These are phyloP conservation scores for Oxyruncus cristatus DNA, from an alignment of 2,113 vertebrate genomes.

Conservation along the genomic window DNA sequence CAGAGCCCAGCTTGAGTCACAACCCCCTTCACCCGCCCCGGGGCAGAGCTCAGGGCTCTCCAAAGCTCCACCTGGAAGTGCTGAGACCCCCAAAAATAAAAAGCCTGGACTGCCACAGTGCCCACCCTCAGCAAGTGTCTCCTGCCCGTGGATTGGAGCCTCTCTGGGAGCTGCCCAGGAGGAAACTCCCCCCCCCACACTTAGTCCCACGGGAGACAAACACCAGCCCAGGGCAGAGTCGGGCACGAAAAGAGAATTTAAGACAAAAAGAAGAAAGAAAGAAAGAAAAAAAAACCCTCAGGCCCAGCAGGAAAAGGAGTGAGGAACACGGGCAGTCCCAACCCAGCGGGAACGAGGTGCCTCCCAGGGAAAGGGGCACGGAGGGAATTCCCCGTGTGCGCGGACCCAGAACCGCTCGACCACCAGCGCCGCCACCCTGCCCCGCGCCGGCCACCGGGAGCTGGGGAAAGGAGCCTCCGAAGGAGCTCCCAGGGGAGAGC, in stretches of 20 bases:
- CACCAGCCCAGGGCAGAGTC: neutral
- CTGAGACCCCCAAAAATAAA: neutral
- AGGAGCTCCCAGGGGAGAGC: neutral
- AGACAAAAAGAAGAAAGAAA: no score
- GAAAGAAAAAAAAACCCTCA: no score
- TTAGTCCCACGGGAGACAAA: no score
- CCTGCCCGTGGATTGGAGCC: neutral
- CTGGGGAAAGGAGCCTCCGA: neutral
- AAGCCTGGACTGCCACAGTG: neutral
- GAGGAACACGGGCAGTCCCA: neutral
- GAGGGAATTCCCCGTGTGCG: accelerated
- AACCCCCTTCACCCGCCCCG: neutral
- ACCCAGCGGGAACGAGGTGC: accelerated
- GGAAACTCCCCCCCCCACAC: constrained; percentile 9
- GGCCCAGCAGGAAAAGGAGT: neutral
- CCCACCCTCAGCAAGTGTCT: neutral
- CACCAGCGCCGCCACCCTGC: neutral
- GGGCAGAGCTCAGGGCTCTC: neutral
- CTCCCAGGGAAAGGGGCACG: neutral
- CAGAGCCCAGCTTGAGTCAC: neutral
- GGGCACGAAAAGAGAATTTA: neutral
- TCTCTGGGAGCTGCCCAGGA: neutral
- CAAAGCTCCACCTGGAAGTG: neutral
- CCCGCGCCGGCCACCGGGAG: neutral
- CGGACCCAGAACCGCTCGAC: accelerated